Conservation (phyloP, 2,113 vertebrate genomes). For the Gallinago undulata region DNA sequence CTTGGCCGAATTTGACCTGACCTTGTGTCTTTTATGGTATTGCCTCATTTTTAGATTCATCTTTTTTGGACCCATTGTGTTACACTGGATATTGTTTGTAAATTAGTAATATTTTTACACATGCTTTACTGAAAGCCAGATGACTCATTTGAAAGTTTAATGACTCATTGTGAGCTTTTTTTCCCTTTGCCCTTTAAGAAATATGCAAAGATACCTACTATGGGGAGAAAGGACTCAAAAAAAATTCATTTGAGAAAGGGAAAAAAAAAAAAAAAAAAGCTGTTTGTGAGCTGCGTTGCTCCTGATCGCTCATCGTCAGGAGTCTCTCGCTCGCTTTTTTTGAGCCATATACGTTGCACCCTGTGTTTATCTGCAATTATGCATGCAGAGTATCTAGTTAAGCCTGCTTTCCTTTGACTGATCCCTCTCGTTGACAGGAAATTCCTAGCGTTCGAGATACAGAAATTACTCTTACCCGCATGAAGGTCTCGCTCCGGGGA, state of each 20-base stretch:
- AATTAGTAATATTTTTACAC: slow-evolving; percentile 68
- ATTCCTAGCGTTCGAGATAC: background rate
- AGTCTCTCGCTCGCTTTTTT: background rate
- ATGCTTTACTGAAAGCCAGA: slow-evolving; percentile 65
- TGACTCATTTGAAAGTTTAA: slow-evolving; percentile 63
- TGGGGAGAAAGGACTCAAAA: background rate
- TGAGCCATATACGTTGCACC: background rate
- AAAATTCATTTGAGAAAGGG: background rate
- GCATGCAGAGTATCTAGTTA: slow-evolving; percentile 1
- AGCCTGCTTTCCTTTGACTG: background rate
- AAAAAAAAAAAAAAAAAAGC: background rate
- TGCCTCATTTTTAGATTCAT: slow-evolving; percentile 66
- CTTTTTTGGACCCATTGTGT: slow-evolving; percentile 67
- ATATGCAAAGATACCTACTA: background rate
- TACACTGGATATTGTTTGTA: slow-evolving; percentile 67
- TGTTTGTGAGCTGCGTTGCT: background rate
- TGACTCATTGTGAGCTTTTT: slow-evolving; percentile 55
- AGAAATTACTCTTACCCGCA: background rate
- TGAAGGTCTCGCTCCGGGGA: background rate
- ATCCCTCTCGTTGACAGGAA: slow-evolving; percentile 28
- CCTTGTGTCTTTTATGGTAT: slow-evolving; percentile 60
- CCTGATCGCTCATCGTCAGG: background rate
- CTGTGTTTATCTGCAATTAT: slow-evolving; percentile 13
- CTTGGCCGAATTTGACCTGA: slow-evolving; percentile 55
- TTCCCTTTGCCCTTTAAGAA: slow-evolving; percentile 48